Base-by-base conservation (phyloP, 2,797 vertebrate genomes). In the Crocodylus rhombifer region DNA sequence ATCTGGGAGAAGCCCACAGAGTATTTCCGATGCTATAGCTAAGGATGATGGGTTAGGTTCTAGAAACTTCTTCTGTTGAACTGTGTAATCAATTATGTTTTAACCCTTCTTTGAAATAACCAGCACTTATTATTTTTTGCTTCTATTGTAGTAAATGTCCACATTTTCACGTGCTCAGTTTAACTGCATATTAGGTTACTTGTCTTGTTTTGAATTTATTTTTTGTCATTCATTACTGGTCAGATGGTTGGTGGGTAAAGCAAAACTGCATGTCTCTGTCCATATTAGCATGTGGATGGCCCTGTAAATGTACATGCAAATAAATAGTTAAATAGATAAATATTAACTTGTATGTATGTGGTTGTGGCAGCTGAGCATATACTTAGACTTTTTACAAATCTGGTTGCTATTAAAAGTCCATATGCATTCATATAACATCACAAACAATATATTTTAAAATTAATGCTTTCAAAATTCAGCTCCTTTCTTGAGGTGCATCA, bases 231-330 rank as follows among this genome's bases (percentile, higher is more conserved):
- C 36, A 6, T 56, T 80, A 80, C 61, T 73, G 57, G 42, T 2
- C 56, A 51, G 2, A 0, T 63, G 78, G 73, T 83, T 55, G 80
- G 30, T 33, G 65, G 18, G 65, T 67, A 6, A 6, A 67, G 30
- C 28, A 51, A 55, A 86, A 56, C 14, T 5, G 7, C 25, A 5
- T 0, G 0, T 0, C 5, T 51, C 28, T 28, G 78, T 16, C 30
- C 21, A 33, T 1, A 5, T 15, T 5, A 28, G 21, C 58, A 14
- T 3, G 25, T 64, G 80, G 60, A 85, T 81, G 42, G 57, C 25
- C 60, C 12, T 60, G 9, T 4, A 25, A 71, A 57, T n/a, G 20
- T 8, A 2, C 0, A 0, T 6, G n/a, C 0, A 3, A 61, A 61
- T 65, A n/a, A n/a, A 63, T 12, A 14, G 14, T 3, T 4, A 61